phyloP scores from a whole-genome alignment of 2,113 vertebrate species.

The Pungitius pungitius region DNA sequence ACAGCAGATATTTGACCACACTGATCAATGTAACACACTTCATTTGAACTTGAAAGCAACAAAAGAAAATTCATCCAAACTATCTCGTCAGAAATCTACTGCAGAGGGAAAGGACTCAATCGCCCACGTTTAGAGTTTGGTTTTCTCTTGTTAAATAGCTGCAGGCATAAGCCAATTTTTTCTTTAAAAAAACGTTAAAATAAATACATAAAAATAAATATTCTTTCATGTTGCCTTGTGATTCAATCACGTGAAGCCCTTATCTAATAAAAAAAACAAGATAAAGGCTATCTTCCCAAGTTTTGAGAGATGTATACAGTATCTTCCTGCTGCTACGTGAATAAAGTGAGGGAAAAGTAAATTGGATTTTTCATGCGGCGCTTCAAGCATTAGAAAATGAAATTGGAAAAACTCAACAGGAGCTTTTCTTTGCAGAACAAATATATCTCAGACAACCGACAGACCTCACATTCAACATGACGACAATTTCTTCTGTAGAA shows the following conservation, averaged over 20 bases:
- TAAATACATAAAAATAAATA: background rate
- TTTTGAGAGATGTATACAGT: slow-evolving; percentile 1
- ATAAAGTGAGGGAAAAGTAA: slow-evolving; percentile 2
- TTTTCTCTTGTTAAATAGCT: background rate
- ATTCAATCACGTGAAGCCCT: background rate
- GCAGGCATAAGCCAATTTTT: background rate
- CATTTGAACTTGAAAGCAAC: background rate
- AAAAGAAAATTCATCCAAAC: background rate
- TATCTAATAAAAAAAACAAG: background rate
- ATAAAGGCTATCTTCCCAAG: background rate
- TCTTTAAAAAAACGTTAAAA: too few relatives aligned
- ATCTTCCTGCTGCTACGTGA: background rate
- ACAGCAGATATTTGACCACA: background rate
- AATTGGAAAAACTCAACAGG: slow-evolving; percentile 7
- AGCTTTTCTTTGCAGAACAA: slow-evolving; percentile 2
- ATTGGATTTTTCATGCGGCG: background rate
- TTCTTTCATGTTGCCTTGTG: background rate
- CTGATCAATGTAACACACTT: background rate
- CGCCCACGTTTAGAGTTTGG: background rate
- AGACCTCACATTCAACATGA: background rate
- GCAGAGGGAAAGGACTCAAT: background rate
- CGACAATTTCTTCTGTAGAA: background rate
- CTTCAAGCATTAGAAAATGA: background rate
- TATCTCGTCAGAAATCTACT: background rate
- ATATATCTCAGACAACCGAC: background rate